phyloP scores from a whole-genome alignment of 2,113 vertebrate species.

The Brachionichthys hirsutus region DNA sequence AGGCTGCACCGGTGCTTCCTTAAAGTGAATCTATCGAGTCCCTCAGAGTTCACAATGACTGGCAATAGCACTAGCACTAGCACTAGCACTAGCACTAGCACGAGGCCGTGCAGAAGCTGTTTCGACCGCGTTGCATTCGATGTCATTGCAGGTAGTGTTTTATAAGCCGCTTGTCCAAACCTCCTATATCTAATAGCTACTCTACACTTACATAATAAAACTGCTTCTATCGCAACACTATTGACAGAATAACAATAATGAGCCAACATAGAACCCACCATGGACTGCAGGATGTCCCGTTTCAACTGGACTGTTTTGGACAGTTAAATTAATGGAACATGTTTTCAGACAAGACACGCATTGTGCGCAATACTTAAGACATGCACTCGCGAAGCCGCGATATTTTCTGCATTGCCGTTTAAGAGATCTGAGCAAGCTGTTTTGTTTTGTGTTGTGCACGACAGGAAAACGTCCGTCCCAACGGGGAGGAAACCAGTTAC shows the following conservation, averaged over 20 bases:
- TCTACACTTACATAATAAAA: neutral
- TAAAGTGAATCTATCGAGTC: too few species aligned
- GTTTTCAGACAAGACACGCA: neutral
- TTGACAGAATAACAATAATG: neutral
- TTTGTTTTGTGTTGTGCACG: slow-evolving; percentile 25
- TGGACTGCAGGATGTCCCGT: neutral
- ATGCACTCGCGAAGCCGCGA: neutral
- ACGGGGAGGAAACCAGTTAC: slow-evolving; percentile 30
- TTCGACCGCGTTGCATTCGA: too few species aligned
- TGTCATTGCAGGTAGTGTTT: too few species aligned
- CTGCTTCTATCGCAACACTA: neutral
- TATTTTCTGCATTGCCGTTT: slow-evolving; percentile 12
- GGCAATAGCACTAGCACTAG: too few species aligned
- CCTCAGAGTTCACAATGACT: too few species aligned
- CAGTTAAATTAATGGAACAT: neutral
- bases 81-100: too few species aligned
- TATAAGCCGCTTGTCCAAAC: neutral
- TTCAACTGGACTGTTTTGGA: neutral
- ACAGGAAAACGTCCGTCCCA: slow-evolving; percentile 49
- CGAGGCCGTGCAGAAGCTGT: too few species aligned
- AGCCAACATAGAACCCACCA: neutral
- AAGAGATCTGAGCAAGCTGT: slow-evolving; percentile 20
- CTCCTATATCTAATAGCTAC: neutral
- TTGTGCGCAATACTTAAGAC: neutral
- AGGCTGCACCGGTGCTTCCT: too few species aligned